Base-by-base conservation (phyloP, 2,888 invertebrate species). In the Drosophila melanosoma region DNA sequence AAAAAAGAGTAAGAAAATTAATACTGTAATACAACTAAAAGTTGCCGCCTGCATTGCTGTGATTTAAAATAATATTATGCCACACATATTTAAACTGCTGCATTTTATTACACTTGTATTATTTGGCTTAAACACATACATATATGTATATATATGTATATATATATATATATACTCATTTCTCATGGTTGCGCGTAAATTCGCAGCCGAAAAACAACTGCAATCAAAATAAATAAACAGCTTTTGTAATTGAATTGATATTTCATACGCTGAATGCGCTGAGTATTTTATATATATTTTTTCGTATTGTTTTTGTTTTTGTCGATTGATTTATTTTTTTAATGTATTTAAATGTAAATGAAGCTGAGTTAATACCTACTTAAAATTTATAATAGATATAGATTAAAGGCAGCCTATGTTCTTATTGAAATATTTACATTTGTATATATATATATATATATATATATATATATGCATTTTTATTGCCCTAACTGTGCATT, bases 61-160 rank as follows among this genome's bases (percentile, higher is more conserved):
- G 76, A 71, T 75, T 75, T 70, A 67, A 72, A 76, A 72, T 51
- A 79, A 72, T 78, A 63, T 79, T 68, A 57, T 66, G 38, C 29
- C 38, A 42, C 40, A 48, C 35, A 61, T 60, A 64, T 76, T 63
- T 71, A 58, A 75, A 54, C 54, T 69, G 45, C 62, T 64, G 69
- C 63, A 61, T 60, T 69, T 75, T 57, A 59, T 59, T 65, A 38
- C 36, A n/a, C 33, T 40, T 45, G n/a, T 49, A 58, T 53, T 53
- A 11, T 63, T 57, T 35, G 20, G 20, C 48, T 8, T 35, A 64
- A 17, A 26, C 36, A 33, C 20, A 58, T 23, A 36, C 12, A 36
- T 6, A 20, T 23, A 15, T 26, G 15, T 17, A 2, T 57, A 20
- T 49, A 33, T 15, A 58, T 23, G 12, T 49, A 33, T 15, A 58